Conservation (phyloP, 2,113 vertebrate species). For the Nansenia antarctica region DNA sequence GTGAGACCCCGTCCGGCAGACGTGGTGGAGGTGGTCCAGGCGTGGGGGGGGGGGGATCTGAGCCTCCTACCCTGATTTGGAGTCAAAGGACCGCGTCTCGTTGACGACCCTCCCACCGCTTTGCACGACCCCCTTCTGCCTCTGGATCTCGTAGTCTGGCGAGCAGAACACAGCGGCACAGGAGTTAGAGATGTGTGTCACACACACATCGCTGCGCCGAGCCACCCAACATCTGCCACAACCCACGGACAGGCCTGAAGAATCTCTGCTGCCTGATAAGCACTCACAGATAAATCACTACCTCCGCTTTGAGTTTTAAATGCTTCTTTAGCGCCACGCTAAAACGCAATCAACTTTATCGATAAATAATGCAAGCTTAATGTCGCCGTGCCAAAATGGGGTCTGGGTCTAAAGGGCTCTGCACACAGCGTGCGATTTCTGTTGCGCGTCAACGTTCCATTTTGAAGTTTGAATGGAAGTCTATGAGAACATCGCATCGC, state of each 20-base stretch:
- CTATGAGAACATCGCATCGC: no score
- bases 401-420: no score
- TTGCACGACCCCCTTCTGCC: constrained; percentile 86
- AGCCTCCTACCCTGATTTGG: constrained; percentile 87
- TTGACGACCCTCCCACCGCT: constrained; percentile 86
- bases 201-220: background rate
- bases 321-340: constrained; percentile 27
- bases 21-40: no score
- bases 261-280: constrained; percentile 32
- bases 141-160: constrained; percentile 95
- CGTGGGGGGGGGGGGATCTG: background rate
- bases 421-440: no score
- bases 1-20: no score
- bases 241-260: constrained; percentile 18
- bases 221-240: constrained; percentile 49
- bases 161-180: constrained; percentile 45
- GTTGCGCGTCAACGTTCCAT: no score
- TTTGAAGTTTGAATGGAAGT: no score
- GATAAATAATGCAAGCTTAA: constrained; percentile 40
- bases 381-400: background rate
- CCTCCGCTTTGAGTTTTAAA: constrained; percentile 46
- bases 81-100: constrained; percentile 93
- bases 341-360: constrained; percentile 31
- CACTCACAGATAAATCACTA: constrained; percentile 42
- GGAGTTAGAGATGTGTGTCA: constrained; percentile 5